Percentiles rank a stretch among this genome's conserved stretches.
Evolutionary conservation across 2,113 vertebrate genomes (phyloP).

Genomic region (Tympanuchus pallidicinctus): DNA sequence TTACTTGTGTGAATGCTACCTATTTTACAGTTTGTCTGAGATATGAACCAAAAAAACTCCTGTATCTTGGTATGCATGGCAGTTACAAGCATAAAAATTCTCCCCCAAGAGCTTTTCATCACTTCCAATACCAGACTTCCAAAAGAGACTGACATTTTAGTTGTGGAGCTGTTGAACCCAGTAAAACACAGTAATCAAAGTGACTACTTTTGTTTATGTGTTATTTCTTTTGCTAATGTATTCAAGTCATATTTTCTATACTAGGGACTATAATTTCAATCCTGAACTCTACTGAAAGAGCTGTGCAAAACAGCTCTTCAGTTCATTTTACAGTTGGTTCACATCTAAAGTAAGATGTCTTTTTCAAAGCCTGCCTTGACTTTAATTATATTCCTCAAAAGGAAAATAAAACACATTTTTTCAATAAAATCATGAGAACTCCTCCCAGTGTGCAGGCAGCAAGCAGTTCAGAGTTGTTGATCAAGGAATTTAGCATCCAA

Average conservation of each 20-base stretch:
- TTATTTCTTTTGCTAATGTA: background rate
- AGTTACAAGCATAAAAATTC: background rate
- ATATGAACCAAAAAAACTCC: background rate
- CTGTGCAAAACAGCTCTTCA: background rate
- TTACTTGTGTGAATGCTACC: background rate
- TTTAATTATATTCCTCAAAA: conserved; percentile 41
- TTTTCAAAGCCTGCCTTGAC: conserved; percentile 30
- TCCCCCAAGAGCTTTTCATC: background rate
- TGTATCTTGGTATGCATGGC: background rate
- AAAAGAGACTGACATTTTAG: background rate
- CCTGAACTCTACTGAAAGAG: background rate
- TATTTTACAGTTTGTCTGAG: conserved; percentile 14
- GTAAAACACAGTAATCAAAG: background rate
- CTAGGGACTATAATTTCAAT: background rate
- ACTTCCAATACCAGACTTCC: background rate
- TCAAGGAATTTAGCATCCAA: conserved; percentile 50
- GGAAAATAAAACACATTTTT: conserved; percentile 58
- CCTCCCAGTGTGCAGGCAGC: conserved; percentile 43
- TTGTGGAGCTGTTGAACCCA: background rate
- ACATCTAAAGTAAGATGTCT: conserved; percentile 3
- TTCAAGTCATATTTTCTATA: background rate
- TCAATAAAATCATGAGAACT: conserved; percentile 45
- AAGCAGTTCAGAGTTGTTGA: conserved; percentile 48
- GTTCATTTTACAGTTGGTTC: background rate
- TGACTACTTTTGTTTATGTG: background rate